These are phyloP conservation scores for Formica aserva DNA, from an alignment of 2,888 invertebrate species.

Conservation along the genomic window DNA sequence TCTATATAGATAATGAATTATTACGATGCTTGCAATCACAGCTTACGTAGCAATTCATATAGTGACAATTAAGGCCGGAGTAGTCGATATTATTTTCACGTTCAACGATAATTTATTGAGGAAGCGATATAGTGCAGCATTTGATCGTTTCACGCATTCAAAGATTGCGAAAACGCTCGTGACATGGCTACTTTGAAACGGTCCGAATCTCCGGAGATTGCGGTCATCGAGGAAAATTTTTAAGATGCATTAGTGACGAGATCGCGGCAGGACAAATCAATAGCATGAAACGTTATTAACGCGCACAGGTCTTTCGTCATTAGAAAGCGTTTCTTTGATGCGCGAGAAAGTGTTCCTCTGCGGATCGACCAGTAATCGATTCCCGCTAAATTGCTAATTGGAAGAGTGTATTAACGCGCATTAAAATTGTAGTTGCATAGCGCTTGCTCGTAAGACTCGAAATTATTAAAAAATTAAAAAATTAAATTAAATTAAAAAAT, in stretches of 20 bases:
- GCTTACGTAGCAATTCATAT: conserved; percentile 37
- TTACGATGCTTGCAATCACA: conserved; percentile 19
- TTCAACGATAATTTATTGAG: conserved; percentile 50
- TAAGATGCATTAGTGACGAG: conserved; percentile 47
- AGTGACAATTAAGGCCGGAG: conserved; percentile 43
- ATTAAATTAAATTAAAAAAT: background rate
- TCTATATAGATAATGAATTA: conserved; percentile 17
- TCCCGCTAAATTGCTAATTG: conserved; percentile 38
- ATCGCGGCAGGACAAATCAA: conserved; percentile 55
- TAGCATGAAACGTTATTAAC: conserved; percentile 46
- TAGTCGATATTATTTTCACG: conserved; percentile 44
- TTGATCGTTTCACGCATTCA: conserved; percentile 31
- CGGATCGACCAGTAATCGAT: conserved; percentile 54
- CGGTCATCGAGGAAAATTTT: conserved; percentile 40
- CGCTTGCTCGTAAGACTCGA: background rate
- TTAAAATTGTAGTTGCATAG: background rate
- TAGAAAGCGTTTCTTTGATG: conserved; percentile 68
- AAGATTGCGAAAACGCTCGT: conserved; percentile 53
- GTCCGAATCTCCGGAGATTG: conserved; percentile 54
- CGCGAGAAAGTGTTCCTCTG: conserved; percentile 59
- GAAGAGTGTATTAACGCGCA: background rate
- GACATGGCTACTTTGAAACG: conserved; percentile 20
- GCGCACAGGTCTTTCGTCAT: conserved; percentile 60
- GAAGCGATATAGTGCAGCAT: conserved; percentile 5
- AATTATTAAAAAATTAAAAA: background rate